Evolutionary conservation across 2,888 invertebrate genomes (phyloP).

Genomic region (Rhamphomyia laevipes): DNA sequence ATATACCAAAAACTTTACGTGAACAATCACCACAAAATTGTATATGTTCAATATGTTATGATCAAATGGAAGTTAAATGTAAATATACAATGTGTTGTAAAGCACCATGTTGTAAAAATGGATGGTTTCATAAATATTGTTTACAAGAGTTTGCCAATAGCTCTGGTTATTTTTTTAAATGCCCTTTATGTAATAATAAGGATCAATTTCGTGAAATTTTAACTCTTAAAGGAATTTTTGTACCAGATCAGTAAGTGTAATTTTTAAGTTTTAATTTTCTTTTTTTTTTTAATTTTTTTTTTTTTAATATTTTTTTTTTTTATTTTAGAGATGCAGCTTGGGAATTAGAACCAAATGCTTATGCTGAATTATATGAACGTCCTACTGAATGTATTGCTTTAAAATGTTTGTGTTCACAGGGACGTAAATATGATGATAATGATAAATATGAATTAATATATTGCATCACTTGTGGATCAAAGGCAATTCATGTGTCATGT

Average conservation of each 20-base stretch:
- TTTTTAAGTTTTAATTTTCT: neutral
- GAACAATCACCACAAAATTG: slow-evolving; percentile 12
- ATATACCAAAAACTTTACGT: slow-evolving; percentile 10
- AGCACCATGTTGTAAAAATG: slow-evolving; percentile 66
- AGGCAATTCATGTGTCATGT: slow-evolving; percentile 16
- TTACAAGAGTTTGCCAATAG: slow-evolving; percentile 57
- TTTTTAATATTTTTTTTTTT: neutral
- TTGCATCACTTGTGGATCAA: slow-evolving; percentile 27
- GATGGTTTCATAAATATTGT: slow-evolving; percentile 66
- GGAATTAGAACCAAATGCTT: slow-evolving; percentile 68
- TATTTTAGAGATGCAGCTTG: slow-evolving; percentile 64
- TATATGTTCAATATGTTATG: slow-evolving; percentile 59
- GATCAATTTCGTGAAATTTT: slow-evolving; percentile 40
- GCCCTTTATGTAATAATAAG: slow-evolving; percentile 69
- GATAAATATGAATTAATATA: slow-evolving; percentile 17
- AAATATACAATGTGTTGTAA: slow-evolving; percentile 27
- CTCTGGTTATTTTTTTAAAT: slow-evolving; percentile 74
- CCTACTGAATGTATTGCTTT: slow-evolving; percentile 47
- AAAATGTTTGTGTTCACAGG: slow-evolving; percentile 48
- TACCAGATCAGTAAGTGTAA: slow-evolving; percentile 60
- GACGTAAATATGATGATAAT: slow-evolving; percentile 33
- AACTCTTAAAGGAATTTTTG: slow-evolving; percentile 53
- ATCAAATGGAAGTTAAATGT: slow-evolving; percentile 25
- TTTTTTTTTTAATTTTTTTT: neutral
- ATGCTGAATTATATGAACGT: slow-evolving; percentile 53